phyloP scores from a whole-genome alignment of 1,140 invertebrate genomes.

The Cotesia vestalis region DNA sequence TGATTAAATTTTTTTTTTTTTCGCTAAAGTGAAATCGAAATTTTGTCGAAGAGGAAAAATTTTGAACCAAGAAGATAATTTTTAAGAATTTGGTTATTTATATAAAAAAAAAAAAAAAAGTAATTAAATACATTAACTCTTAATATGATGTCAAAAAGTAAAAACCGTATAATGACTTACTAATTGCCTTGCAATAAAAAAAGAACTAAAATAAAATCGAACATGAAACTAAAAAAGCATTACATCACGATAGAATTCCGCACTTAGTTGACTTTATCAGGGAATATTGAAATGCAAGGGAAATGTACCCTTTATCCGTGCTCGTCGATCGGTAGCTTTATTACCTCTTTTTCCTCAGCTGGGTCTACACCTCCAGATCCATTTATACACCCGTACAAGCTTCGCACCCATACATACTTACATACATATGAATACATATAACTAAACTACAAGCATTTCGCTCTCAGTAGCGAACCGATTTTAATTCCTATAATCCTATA shows the following conservation, averaged over 20 bases:
- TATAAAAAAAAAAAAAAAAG: too few relatives aligned
- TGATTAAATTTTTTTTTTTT: too few relatives aligned
- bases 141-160: too few relatives aligned
- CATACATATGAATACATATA: conserved; percentile 13
- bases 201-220: too few relatives aligned
- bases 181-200: too few relatives aligned
- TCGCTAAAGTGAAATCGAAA: too few relatives aligned
- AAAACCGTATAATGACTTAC: too few relatives aligned
- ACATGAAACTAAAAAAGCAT: neutral
- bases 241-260: too few relatives aligned
- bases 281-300: neutral
- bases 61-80: too few relatives aligned
- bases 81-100: too few relatives aligned
- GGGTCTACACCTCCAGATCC: neutral
- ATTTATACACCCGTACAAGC: neutral
- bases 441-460: neutral
- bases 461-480: conserved; percentile 50
- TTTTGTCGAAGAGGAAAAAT: too few relatives aligned
- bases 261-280: neutral
- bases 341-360: conserved; percentile 1
- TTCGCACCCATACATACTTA: neutral
- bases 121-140: too few relatives aligned
- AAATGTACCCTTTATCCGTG: conserved; percentile 4
- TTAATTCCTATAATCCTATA: conserved; percentile 57
- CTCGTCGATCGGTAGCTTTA: neutral